phyloP scores from a whole-genome alignment of 35 echinoderm and acorn worm genomes.

The Heliocidaris tuberculata region DNA sequence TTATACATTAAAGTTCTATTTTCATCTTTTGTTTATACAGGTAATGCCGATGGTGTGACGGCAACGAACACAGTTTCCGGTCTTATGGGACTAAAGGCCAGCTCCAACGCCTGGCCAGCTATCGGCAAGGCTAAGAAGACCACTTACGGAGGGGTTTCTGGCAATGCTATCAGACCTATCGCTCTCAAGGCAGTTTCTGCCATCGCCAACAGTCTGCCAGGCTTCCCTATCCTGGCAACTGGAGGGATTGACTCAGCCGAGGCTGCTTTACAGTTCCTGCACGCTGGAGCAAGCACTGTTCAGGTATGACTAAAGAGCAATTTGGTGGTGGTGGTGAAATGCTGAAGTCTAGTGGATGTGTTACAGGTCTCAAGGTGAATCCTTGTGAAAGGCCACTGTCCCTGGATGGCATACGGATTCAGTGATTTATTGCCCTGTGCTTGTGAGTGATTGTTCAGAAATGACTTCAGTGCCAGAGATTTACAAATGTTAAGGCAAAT shows the following conservation, averaged over 20 bases:
- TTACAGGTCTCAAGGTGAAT: too few relatives aligned
- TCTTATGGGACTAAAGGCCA: conserved; percentile 87
- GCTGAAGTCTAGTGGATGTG: not conserved
- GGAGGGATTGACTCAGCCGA: conserved; percentile 98
- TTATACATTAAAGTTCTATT: too few relatives aligned
- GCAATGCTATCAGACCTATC: conserved; percentile 95
- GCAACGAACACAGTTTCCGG: conserved; percentile 98
- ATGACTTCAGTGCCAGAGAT: too few relatives aligned
- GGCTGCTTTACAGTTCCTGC: conserved; percentile 85
- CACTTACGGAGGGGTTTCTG: conserved; percentile 94
- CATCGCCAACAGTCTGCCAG: conserved; percentile 84
- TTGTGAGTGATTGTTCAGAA: too few relatives aligned
- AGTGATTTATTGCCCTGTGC: too few relatives aligned
- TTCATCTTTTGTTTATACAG: conserved; percentile 24
- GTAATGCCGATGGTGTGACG: conserved; percentile 91
- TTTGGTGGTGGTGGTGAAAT: not conserved
- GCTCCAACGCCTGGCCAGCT: conserved; percentile 83
- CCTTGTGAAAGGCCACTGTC: too few relatives aligned
- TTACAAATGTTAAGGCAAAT: too few relatives aligned
- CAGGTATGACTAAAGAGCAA: conserved; percentile 57
- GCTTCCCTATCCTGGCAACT: conserved; percentile 90
- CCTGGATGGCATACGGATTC: too few relatives aligned
- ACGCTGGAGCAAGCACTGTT: conserved; percentile 80
- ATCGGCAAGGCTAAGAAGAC: conserved; percentile 76
- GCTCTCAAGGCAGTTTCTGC: conserved; percentile 91